Evolutionary conservation across 2,797 vertebrate genomes (phyloP).

Genomic region (Poecilia velifera): DNA sequence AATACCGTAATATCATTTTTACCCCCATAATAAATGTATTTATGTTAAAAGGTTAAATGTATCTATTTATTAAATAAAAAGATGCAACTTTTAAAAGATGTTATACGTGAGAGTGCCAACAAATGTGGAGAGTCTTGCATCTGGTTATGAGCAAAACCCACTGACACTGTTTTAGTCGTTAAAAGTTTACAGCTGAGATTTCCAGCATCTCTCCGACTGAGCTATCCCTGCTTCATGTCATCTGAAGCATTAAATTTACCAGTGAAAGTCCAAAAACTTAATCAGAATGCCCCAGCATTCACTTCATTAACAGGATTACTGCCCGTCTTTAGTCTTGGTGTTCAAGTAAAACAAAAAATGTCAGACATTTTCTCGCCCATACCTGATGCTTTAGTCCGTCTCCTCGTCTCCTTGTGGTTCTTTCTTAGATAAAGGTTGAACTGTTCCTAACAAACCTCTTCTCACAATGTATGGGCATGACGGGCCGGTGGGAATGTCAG

Average conservation of each 20-base stretch:
- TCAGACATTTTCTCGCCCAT: not conserved
- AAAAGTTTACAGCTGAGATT: not conserved
- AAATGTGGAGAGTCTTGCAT: not conserved
- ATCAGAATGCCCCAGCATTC: not conserved
- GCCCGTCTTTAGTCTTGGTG: not conserved
- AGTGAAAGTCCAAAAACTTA: not conserved
- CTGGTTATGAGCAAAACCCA: not conserved
- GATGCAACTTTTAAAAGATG: not conserved
- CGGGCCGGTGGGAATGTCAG: constrained; percentile 84
- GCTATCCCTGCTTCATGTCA: not conserved
- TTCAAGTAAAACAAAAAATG: not conserved
- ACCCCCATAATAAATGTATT: not conserved
- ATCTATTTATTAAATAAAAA: no score
- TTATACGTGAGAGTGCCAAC: not conserved
- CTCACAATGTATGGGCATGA: constrained; percentile 86
- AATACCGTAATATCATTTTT: not conserved
- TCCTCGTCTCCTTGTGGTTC: constrained; percentile 51
- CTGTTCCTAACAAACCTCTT: constrained; percentile 83
- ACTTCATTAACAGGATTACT: not conserved
- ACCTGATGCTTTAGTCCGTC: constrained; percentile 69
- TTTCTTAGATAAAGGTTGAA: constrained; percentile 63
- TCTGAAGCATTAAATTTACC: not conserved
- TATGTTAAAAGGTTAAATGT: not conserved
- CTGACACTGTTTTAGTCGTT: not conserved
- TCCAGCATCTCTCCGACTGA: not conserved